phyloP scores from a whole-genome alignment of 2,797 vertebrate species.

The Tarsius wallacei region DNA sequence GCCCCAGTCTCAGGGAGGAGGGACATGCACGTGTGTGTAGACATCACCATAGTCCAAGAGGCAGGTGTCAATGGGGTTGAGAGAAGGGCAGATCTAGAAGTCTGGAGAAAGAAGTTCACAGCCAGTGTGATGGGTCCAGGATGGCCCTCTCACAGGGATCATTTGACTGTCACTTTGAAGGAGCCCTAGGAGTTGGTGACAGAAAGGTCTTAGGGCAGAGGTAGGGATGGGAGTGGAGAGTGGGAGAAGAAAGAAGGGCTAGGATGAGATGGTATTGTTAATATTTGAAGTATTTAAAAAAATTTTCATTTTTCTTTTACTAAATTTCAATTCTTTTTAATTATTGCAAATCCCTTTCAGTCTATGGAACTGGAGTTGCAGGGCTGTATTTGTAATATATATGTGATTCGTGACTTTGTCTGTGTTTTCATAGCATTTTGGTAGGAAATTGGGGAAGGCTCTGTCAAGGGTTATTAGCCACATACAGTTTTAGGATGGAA shows the following conservation, averaged over 20 bases:
- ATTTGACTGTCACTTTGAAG: neutral
- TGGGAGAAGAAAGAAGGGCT: neutral
- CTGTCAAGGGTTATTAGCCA: neutral
- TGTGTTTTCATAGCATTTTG: neutral
- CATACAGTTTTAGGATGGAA: neutral
- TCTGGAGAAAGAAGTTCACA: neutral
- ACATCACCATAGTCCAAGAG: accelerated
- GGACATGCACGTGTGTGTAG: neutral
- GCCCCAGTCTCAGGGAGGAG: neutral
- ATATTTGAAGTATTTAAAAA: too few relatives aligned
- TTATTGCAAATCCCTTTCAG: neutral
- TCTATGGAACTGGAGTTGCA: accelerated
- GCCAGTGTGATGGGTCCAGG: accelerated
- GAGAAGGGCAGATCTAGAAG: neutral
- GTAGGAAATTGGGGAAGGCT: neutral
- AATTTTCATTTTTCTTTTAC: neutral
- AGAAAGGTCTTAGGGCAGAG: neutral
- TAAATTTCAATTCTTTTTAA: neutral
- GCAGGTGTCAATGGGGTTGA: accelerated
- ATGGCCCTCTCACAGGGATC: neutral
- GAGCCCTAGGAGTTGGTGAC: neutral
- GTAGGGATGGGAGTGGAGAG: neutral
- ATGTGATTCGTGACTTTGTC: too few relatives aligned
- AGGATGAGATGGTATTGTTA: too few relatives aligned
- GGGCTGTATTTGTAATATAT: neutral